Evolutionary conservation across 1,140 invertebrate species (phyloP), one percentile per base, ranked within the genome.

Genomic region (Diabrotica undecimpunctata): DNA sequence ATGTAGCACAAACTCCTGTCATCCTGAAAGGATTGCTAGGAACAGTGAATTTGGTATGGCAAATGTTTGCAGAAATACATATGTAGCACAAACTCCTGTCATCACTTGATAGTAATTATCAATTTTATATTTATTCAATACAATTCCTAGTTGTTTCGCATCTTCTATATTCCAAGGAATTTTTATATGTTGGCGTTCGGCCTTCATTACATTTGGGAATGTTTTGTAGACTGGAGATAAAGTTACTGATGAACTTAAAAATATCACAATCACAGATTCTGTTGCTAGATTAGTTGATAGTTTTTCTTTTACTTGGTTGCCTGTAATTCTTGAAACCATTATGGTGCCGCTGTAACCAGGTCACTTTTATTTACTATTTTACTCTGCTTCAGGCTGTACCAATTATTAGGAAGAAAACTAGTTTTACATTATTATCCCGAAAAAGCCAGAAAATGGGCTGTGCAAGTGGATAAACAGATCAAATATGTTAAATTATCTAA

Each of bases 111-210:
- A 87, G 78, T 92, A 98, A 82, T 99, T 96, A 75, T 91, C 88
- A 63, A 97, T 94, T 81, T 96, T 99, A 78, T 99, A 99, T 72
- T 87, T 83, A 78, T 91, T 91, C 69, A 99, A 83, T 46, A 99
- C 88, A 79, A 87, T 85, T 66, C 96, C 97, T 57, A 99, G 81
- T 75, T 92, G 87, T 83, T 99, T 98, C 6, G 96, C 96, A 83
- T 99, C 96, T 79, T 98, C 94, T 70, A 99, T 92, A 79, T 96
- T 89, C 78, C 87, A 85, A 55, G 97, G 97, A 67, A 99, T 81
- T 81, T 95, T 97, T 65, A 99, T 87, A 81, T 95, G 86, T 73
- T 90, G 80, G 74, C 86, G 89, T 79, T 99, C 97, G 76, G 93
- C 81, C 92, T 87, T 85, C 79, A 90, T 84, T 64, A 95, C 81